phyloP scores from a whole-genome alignment of 2,888 invertebrate genomes.

The Agonopterix subpropinquella region DNA sequence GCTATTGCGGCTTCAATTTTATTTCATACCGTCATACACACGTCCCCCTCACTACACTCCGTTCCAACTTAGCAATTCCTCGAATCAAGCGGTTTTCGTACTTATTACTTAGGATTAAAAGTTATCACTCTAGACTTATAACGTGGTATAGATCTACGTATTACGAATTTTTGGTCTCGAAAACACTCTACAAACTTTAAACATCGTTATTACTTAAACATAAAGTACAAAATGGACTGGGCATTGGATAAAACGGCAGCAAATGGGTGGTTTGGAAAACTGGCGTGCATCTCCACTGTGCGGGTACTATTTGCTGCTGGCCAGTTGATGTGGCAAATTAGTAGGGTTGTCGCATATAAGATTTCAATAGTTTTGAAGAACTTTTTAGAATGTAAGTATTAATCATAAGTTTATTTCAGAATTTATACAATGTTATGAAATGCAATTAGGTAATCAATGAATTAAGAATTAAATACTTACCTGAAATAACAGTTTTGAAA shows the following conservation, averaged over 20 bases:
- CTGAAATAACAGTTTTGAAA: no score
- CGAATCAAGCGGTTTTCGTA: no score
- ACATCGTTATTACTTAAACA: constrained; percentile 10
- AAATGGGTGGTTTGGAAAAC: constrained; percentile 27
- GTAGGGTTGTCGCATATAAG: constrained; percentile 37
- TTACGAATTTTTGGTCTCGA: constrained; percentile 16
- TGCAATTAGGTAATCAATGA: no score
- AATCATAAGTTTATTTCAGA: no score
- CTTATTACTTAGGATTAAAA: no score
- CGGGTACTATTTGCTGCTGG: constrained; percentile 50
- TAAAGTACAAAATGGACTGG: constrained; percentile 30
- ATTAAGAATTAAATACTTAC: no score
- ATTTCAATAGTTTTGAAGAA: no score
- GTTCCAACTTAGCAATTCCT: no score
- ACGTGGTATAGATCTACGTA: no score
- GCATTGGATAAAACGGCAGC: constrained; percentile 9
- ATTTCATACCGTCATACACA: constrained; percentile 75
- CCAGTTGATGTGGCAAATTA: constrained; percentile 59
- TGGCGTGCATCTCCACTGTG: constrained; percentile 46
- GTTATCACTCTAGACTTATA: no score
- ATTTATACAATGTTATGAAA: no score
- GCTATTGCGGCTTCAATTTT: constrained; percentile 70
- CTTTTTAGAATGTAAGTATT: no score
- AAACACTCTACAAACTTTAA: constrained; percentile 1
- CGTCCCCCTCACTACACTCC: constrained; percentile 56